These are phyloP conservation scores for Tetragonisca angustula DNA, from an alignment of 2,888 invertebrate genomes.

Conservation along the genomic window DNA sequence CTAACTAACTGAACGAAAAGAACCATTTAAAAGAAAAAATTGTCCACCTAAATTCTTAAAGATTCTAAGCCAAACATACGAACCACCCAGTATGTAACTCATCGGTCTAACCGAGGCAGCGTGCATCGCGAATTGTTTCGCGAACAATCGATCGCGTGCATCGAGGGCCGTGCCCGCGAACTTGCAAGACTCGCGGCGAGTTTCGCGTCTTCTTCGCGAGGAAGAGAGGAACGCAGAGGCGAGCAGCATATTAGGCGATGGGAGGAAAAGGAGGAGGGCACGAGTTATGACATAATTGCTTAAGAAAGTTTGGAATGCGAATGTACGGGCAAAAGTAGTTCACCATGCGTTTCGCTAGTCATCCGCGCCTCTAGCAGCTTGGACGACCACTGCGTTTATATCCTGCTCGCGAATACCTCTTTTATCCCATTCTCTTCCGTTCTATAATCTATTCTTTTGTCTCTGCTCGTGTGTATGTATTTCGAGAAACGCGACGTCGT, in stretches of 20 bases:
- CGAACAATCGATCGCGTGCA: slow-evolving; percentile 15
- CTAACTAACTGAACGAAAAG: no score
- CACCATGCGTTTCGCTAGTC: slow-evolving; percentile 63
- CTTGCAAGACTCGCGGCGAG: background rate
- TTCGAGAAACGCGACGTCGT: background rate
- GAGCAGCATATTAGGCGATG: slow-evolving; percentile 13
- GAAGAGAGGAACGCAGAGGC: slow-evolving; percentile 6
- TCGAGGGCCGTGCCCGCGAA: background rate
- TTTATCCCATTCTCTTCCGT: background rate
- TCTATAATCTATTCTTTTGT: background rate
- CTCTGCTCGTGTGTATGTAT: background rate
- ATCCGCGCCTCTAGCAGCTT: slow-evolving; percentile 21
- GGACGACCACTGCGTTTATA: slow-evolving; percentile 30
- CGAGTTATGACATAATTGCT: slow-evolving; percentile 74
- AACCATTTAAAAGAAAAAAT: no score
- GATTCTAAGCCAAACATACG: background rate
- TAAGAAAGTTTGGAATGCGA: slow-evolving; percentile 74
- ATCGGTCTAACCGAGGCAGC: background rate
- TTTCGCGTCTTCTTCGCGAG: background rate
- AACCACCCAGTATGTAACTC: background rate
- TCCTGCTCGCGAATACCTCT: background rate
- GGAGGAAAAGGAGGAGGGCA: slow-evolving; percentile 50
- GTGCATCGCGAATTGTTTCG: background rate
- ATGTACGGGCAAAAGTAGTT: slow-evolving; percentile 63
- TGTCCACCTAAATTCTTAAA: no score